Conservation (phyloP, 1,140 invertebrate species). For the Plutomurus gul region DNA sequence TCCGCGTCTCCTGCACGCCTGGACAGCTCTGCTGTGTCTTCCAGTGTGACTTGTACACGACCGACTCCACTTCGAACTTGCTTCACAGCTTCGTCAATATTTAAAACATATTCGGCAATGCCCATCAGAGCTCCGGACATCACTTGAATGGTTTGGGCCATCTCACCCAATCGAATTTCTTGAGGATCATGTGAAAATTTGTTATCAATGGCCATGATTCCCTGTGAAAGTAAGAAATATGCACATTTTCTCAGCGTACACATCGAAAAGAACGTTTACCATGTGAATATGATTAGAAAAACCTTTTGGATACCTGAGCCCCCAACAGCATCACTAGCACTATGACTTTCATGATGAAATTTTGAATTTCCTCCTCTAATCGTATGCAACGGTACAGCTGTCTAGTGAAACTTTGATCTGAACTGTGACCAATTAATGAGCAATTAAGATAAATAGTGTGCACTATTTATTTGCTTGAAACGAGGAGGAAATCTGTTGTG, state of each 20-base stretch:
- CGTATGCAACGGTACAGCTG: no score
- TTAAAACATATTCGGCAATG: slow-evolving; percentile 45
- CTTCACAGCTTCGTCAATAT: slow-evolving; percentile 37
- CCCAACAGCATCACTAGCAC: not conserved
- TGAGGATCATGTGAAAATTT: slow-evolving; percentile 35
- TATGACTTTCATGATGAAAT: no score
- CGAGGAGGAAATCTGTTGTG: no score
- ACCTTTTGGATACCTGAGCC: not conserved
- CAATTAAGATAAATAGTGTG: no score
- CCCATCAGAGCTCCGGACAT: slow-evolving; percentile 48
- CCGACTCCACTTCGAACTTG: not conserved
- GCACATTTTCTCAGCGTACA: no score
- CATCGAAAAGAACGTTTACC: not conserved
- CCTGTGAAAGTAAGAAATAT: not conserved
- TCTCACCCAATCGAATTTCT: slow-evolving; percentile 38
- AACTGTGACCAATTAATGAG: no score
- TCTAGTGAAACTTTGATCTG: no score
- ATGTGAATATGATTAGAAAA: not conserved
- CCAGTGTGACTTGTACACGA: not conserved
- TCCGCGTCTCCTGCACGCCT: not conserved
- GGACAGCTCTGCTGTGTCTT: not conserved
- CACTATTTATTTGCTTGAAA: no score
- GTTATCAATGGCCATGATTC: slow-evolving; percentile 1
- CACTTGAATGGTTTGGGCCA: slow-evolving; percentile 36
- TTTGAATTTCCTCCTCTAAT: no score